Percentiles rank a stretch among this genome's conserved stretches.
phyloP scores from a whole-genome alignment of 1,140 invertebrate genomes.

The Drosophila funebris region DNA sequence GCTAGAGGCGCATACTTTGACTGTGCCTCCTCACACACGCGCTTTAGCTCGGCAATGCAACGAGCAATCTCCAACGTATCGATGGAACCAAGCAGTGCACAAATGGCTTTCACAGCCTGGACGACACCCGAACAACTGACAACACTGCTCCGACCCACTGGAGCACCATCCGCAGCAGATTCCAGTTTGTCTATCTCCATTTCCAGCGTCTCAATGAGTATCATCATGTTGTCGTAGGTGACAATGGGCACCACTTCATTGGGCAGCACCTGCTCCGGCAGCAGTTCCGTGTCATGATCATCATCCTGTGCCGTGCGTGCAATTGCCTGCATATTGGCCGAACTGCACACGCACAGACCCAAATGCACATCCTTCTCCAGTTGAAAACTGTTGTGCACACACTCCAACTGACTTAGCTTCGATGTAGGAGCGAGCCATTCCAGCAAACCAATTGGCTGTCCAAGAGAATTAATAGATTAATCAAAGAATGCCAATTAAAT shows the following conservation, averaged over 20 bases:
- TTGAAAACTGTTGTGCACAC: conserved; percentile 97
- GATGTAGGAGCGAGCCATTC: conserved; percentile 85
- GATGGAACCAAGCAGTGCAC: conserved; percentile 92
- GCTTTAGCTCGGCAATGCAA: conserved; percentile 89
- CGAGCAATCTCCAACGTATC: conserved; percentile 93
- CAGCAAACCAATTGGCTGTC: conserved; percentile 73
- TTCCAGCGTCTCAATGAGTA: conserved; percentile 92
- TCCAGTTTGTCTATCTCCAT: conserved; percentile 91
- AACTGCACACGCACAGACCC: conserved; percentile 88
- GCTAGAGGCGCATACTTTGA: conserved; percentile 56
- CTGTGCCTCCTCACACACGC: conserved; percentile 85
- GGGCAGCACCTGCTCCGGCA: conserved; percentile 90
- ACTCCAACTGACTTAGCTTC: conserved; percentile 94
- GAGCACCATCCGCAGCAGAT: conserved; percentile 86
- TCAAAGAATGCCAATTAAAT: background rate
- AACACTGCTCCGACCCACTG: conserved; percentile 85
- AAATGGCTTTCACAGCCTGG: conserved; percentile 96
- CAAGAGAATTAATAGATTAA: background rate
- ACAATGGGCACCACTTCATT: conserved; percentile 87
- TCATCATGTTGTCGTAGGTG: conserved; percentile 90
- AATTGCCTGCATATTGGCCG: conserved; percentile 84
- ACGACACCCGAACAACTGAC: conserved; percentile 86
- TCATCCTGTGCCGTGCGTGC: conserved; percentile 89
- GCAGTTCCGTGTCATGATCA: conserved; percentile 88
- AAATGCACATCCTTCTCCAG: conserved; percentile 95